phyloP scores from a whole-genome alignment of 2,797 vertebrate genomes.

The Tapera naevia region DNA sequence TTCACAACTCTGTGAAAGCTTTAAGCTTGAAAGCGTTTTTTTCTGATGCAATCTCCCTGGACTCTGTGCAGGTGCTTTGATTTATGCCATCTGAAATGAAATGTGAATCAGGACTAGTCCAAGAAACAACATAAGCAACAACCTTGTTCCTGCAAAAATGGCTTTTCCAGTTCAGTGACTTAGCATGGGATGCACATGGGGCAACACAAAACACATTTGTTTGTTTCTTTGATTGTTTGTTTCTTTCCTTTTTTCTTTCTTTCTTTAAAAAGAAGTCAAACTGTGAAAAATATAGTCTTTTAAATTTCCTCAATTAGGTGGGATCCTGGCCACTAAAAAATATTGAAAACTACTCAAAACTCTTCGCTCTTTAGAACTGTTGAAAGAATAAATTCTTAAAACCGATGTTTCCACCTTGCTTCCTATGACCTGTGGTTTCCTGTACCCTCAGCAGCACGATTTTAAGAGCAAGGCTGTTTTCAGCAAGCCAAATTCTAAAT shows the following conservation, averaged over 20 bases:
- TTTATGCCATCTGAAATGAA: background rate
- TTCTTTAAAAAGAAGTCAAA: background rate
- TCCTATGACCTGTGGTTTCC: background rate
- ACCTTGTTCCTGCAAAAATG: background rate
- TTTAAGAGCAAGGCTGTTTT: background rate
- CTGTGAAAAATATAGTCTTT: background rate
- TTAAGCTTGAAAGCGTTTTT: background rate
- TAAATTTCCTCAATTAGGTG: background rate
- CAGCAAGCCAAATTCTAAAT: background rate
- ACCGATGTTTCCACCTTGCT: background rate
- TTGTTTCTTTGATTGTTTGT: background rate
- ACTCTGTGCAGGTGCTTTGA: background rate
- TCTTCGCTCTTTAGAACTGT: background rate
- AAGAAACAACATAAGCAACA: background rate
- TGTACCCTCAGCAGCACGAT: background rate
- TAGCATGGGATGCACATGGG: background rate
- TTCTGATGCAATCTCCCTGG: background rate
- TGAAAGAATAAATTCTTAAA: background rate
- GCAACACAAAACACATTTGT: background rate
- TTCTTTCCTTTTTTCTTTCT: background rate
- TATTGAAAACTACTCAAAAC: background rate
- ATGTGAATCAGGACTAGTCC: background rate
- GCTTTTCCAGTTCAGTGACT: background rate
- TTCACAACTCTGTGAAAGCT: background rate
- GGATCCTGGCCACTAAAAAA: background rate